Conservation (phyloP, 2,888 invertebrate species). For the Ormia ochracea region DNA sequence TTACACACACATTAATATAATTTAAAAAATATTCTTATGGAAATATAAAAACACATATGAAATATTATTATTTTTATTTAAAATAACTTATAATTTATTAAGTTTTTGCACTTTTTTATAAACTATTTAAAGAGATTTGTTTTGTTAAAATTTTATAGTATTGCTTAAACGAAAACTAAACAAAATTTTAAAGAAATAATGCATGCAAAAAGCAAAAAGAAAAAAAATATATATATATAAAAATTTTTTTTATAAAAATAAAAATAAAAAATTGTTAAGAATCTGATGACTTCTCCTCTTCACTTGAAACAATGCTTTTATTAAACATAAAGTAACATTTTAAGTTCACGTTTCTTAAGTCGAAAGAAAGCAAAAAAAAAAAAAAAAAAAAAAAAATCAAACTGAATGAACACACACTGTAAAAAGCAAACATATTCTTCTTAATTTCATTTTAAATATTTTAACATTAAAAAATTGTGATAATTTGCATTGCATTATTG, state of each 20-base stretch:
- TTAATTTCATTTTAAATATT: conserved; percentile 27
- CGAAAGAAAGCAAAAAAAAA: too few relatives aligned
- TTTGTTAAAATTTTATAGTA: not conserved
- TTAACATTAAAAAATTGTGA: conserved; percentile 65
- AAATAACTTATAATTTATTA: not conserved
- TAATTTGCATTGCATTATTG: conserved; percentile 75
- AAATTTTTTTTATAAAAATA: too few relatives aligned
- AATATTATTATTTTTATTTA: not conserved
- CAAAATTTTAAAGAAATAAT: not conserved
- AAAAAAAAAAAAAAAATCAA: too few relatives aligned
- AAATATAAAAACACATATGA: not conserved
- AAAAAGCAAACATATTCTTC: not conserved
- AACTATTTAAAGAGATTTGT: not conserved
- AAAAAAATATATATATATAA: too few relatives aligned
- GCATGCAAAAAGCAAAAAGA: conserved; percentile 30
- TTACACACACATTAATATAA: not conserved
- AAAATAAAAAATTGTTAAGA: too few relatives aligned
- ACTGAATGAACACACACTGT: conserved; percentile 10
- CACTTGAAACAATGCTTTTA: conserved; percentile 60
- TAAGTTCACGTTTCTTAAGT: not conserved
- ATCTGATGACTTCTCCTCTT: conserved; percentile 7
- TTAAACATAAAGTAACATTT: conserved; percentile 52
- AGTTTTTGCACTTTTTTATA: not conserved
- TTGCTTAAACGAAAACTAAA: not conserved
- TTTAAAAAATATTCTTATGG: not conserved